phyloP scores from a whole-genome alignment of 2,113 vertebrate species.

The Rostratula benghalensis region DNA sequence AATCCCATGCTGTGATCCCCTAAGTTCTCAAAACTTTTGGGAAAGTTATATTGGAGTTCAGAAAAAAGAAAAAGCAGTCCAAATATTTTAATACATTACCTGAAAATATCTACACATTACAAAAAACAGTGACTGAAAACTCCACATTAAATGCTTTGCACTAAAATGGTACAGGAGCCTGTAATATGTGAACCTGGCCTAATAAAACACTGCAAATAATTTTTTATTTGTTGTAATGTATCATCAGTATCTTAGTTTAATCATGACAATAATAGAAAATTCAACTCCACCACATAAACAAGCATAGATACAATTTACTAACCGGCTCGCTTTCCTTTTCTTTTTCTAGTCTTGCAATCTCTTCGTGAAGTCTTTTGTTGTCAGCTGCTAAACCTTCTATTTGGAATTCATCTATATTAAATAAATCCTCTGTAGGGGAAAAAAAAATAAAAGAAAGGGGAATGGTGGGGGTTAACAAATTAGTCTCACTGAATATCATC shows the following conservation, averaged over 20 bases:
- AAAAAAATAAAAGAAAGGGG: not conserved
- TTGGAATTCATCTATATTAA: conserved; percentile 85
- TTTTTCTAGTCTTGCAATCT: conserved; percentile 86
- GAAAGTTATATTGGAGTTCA: not conserved
- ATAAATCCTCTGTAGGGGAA: conserved; percentile 81
- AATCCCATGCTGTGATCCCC: not conserved
- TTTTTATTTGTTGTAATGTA: not conserved
- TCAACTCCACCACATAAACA: not conserved
- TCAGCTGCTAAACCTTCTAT: conserved; percentile 82
- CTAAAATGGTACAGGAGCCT: not conserved
- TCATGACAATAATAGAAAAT: not conserved
- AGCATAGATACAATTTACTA: conserved; percentile 42
- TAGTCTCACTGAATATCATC: not conserved
- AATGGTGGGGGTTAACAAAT: not conserved
- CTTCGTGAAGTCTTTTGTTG: conserved; percentile 80
- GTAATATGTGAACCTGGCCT: not conserved
- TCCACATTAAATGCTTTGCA: not conserved
- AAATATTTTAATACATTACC: not conserved
- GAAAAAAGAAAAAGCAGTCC: not conserved
- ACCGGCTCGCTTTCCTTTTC: conserved; percentile 88
- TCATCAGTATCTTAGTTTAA: not conserved
- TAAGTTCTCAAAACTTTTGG: not conserved
- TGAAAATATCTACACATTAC: not conserved
- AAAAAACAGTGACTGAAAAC: not conserved
- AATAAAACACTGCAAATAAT: not conserved